Base-by-base conservation (phyloP, 2,797 vertebrate species). In the Muraenolepis orangiensis region DNA sequence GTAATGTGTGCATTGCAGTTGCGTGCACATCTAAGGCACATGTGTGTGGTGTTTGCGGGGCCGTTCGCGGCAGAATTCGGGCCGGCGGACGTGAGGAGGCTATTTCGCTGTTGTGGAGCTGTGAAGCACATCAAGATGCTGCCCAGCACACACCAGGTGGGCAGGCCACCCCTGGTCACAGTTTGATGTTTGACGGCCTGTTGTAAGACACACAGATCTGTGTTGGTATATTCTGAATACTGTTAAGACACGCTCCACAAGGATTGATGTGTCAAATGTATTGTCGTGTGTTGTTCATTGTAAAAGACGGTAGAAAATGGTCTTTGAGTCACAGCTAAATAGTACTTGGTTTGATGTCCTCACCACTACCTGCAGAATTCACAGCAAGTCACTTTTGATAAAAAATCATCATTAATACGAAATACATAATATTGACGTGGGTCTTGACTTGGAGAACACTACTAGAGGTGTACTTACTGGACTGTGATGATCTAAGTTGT, bases 1-100 rank as follows among this genome's bases (percentile, higher is more conserved):
- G 30, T 6, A 6, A 12, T 29, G 2, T 18, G 13, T 28, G 0
- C n/a, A 32, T 61, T 32, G 38, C 83, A 98, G 95, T 85, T 93
- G 88, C 89, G 82, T 32, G 73, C 81, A 32, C 89, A 87, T 81
- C 91, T 96, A 75, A 84, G 87, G 76, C 92, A 94, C 74, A 93
- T 98, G 95, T 95, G 95, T 75, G 93, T 93, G 0, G 84, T 98
- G 84, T 98, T 94, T 1, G 95, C 90, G 1, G 96, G 96, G 23
- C 96, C 96, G 14, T 92, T 98, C 79, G 91, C 91, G 31, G 85
- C 82, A 20, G 80, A 75, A 18, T 89, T 92, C 74, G 91, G 92
- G 26, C 74, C 94, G 26, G 87, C 71, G 75, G 84, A 93, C 12
- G 90, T 95, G 80, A 93, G 84, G 87, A 94, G 76, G 72, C 88